These are phyloP conservation scores for Girardia tigrina DNA, from an alignment of 2,888 invertebrate genomes.

Conservation along the genomic window DNA sequence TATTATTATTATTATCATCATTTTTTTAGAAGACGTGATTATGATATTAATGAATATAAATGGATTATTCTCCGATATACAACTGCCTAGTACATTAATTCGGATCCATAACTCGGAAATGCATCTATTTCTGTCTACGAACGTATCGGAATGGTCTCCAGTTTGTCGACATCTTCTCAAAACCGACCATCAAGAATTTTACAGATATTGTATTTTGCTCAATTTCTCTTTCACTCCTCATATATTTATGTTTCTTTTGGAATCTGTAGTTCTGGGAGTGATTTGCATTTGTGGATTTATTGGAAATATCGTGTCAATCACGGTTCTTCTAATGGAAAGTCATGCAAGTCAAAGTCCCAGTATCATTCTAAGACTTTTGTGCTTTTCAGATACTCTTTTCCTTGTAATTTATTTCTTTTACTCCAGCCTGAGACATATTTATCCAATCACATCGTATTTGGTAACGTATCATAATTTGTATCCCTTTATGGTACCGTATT, in stretches of 20 bases:
- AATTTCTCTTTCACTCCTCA: conserved; percentile 23
- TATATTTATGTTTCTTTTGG: conserved; percentile 35
- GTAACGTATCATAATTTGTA: conserved; percentile 39
- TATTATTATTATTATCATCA: no score
- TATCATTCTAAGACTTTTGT: conserved; percentile 46
- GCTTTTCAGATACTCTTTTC: conserved; percentile 47
- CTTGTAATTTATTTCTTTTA: conserved; percentile 43
- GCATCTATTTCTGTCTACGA: not conserved
- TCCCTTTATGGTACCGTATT: conserved; percentile 44
- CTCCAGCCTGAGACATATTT: conserved; percentile 42
- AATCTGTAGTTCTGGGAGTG: conserved; percentile 36
- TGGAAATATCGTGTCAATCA: conserved; percentile 57
- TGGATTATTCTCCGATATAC: not conserved
- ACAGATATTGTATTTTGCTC: conserved; percentile 31
- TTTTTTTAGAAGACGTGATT: not conserved
- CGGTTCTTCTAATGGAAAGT: conserved; percentile 53
- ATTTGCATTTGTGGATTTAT: conserved; percentile 57
- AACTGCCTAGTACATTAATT: not conserved
- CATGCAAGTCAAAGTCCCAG: conserved; percentile 48
- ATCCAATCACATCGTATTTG: conserved; percentile 38
- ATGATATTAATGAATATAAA: conserved; percentile 14
- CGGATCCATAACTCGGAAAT: not conserved
- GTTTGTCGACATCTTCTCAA: conserved; percentile 24
- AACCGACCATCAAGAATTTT: conserved; percentile 31
- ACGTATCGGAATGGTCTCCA: conserved; percentile 24